These are phyloP conservation scores for Oryctolagus cuniculus DNA, from an alignment of 2,113 vertebrate genomes.

Conservation along the genomic window DNA sequence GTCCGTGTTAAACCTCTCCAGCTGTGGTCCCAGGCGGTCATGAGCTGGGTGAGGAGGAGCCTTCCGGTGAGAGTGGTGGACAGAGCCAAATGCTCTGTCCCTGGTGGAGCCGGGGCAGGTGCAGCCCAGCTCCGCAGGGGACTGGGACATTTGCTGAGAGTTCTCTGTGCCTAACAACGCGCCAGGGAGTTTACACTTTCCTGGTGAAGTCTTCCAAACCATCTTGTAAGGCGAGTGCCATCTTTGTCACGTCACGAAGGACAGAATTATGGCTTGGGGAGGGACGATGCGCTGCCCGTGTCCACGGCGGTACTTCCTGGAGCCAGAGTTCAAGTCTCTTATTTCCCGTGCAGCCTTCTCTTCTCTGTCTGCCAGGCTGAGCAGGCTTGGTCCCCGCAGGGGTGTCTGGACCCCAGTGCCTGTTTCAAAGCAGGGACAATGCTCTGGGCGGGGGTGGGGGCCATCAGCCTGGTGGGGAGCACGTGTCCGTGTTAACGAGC, in stretches of 20 bases:
- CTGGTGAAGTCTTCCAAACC: background rate
- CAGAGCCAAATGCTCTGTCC: background rate
- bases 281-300: background rate
- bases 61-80: background rate
- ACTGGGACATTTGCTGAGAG: background rate
- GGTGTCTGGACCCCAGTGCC: background rate
- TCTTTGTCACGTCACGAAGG: background rate
- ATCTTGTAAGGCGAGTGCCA: background rate
- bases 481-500: background rate
- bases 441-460: accelerated
- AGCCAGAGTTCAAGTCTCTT: background rate
- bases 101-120: background rate
- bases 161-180: background rate
- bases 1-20: background rate
- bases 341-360: background rate
- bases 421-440: background rate
- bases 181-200: background rate
- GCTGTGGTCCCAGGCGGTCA: background rate
- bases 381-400: no score
- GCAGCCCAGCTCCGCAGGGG: no score
- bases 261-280: background rate
- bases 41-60: background rate
- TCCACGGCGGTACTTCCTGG: background rate
- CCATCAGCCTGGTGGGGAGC: background rate
- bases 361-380: no score